Evolutionary conservation across 2,113 vertebrate genomes (phyloP).

Genomic region (Percina caprodes): DNA sequence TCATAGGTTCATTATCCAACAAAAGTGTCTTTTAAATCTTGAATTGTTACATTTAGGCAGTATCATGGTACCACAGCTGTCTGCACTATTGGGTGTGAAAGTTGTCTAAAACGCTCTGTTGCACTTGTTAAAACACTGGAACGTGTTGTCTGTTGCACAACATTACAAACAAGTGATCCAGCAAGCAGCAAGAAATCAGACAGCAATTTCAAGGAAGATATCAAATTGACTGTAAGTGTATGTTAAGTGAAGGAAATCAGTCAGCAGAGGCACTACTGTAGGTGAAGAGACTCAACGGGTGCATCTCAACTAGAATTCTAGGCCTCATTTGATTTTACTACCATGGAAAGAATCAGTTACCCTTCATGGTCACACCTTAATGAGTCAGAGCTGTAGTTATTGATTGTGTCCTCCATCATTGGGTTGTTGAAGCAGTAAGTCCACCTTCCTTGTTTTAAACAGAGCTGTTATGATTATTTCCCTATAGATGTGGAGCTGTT

Average conservation of each 20-base stretch:
- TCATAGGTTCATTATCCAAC: too few species aligned
- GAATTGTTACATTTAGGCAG: neutral
- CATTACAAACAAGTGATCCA: slow-evolving; percentile 1
- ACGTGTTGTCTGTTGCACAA: neutral
- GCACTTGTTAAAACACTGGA: slow-evolving; percentile 1
- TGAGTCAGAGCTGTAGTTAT: neutral
- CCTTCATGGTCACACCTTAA: neutral
- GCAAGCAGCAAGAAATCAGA: neutral
- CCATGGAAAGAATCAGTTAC: neutral
- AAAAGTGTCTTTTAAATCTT: too few species aligned
- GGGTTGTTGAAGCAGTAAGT: neutral
- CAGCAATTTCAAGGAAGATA: neutral
- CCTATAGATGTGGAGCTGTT: too few species aligned
- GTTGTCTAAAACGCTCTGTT: neutral
- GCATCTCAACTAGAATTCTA: neutral
- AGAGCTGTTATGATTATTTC: neutral
- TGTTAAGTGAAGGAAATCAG: neutral
- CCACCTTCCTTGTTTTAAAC: neutral
- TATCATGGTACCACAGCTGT: neutral
- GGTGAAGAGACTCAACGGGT: neutral
- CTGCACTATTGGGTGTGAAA: neutral
- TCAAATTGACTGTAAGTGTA: neutral
- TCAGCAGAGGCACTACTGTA: neutral
- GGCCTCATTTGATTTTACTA: neutral
- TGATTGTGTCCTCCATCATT: neutral